Evolutionary conservation across 2,113 vertebrate genomes (phyloP).

Genomic region (Syngnathus typhle): DNA sequence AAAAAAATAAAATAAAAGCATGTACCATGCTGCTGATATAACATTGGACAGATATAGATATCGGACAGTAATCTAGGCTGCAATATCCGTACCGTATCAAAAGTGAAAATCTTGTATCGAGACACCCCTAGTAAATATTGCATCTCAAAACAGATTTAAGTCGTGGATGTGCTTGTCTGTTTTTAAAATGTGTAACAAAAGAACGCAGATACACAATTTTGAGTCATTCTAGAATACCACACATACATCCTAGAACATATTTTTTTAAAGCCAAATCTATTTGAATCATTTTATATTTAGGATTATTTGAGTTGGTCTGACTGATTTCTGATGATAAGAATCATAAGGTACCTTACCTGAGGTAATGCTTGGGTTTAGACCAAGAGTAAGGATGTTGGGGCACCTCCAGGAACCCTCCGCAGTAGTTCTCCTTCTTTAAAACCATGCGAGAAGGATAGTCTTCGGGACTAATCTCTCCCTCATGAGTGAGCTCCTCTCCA

Average conservation of each 20-base stretch:
- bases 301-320: background rate
- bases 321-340: background rate
- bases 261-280: background rate
- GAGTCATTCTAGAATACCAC: background rate
- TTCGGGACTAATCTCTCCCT: conserved; percentile 76
- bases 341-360: conserved; percentile 77
- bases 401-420: conserved; percentile 87
- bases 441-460: conserved; percentile 84
- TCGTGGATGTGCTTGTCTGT: background rate
- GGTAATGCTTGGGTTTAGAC: conserved; percentile 88
- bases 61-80: too few relatives aligned
- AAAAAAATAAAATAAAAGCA: too few relatives aligned
- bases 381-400: conserved; percentile 87
- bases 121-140: background rate
- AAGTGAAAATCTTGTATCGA: too few relatives aligned
- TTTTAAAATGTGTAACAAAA: background rate
- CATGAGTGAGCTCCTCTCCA: conserved; percentile 74
- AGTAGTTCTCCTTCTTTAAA: conserved; percentile 87
- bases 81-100: too few relatives aligned
- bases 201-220: background rate
- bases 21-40: too few relatives aligned
- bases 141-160: background rate
- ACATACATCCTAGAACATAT: background rate
- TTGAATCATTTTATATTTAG: background rate
- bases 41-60: too few relatives aligned